Evolutionary conservation across 2,113 vertebrate genomes (phyloP), one percentile per base, ranked within the genome.

Genomic region (Collichthys lucidus): DNA sequence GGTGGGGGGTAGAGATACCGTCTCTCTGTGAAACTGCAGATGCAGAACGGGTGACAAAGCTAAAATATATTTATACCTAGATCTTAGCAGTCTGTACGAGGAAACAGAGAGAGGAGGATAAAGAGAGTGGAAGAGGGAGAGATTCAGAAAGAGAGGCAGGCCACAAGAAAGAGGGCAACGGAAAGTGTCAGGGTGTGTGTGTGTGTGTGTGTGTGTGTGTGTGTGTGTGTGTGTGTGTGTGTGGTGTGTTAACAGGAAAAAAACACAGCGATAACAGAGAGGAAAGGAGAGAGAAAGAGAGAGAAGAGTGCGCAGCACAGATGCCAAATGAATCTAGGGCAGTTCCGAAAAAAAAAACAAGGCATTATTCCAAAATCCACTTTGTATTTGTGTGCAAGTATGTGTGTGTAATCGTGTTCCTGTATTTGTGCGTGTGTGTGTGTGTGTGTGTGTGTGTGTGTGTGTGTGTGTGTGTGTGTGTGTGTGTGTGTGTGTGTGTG

Each of bases 291-390:
- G 66, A 83, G 77, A 46, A 61, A 81, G 70, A 67, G 80, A 83
- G 86, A 75, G 79, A 88, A 86, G 85, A 90, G 90, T 88, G 83
- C 91, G 84, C 83, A 87, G 84, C 93, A 92, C 92, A 93, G 91
- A 92, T 92, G 91, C 89, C 91, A 93, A 91, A 90, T 84, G 79
- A 93, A 94, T 93, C 92, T 93, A 91, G 92, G 92, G 85, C 92
- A 93, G 77, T 83, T 84, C 67, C 79, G 77, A 82, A 86, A 87
- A 83, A 86, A 89, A 88, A 90, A 29, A 29, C 29, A 83, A 86
- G 82, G 83, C 86, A 88, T 91, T 92, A 86, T 91, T 92, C 85
- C 82, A 94, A 92, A 93, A 91, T 92, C 89, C 82, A 91, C 88
- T 91, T 86, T 84, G 80, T 83, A 82, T 59, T 44, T 68, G 82